Conservation (phyloP, 2,888 invertebrate species). For the Ischnus inquisitorius region DNA sequence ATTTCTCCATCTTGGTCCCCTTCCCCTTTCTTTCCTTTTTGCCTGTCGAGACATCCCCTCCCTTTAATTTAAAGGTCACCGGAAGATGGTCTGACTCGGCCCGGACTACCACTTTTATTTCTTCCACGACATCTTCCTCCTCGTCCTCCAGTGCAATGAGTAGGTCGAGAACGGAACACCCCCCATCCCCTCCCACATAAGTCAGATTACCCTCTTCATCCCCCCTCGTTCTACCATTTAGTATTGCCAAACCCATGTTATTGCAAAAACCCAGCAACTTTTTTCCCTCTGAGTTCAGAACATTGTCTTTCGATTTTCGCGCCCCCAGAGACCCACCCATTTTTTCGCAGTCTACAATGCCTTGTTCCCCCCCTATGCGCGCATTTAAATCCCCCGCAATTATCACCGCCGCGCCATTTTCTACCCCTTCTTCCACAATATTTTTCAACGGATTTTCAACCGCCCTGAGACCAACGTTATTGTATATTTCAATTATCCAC, state of each 20-base stretch:
- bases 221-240: conserved; percentile 26
- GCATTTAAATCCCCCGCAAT: conserved; percentile 57
- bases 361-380: background rate
- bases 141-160: conserved; percentile 31
- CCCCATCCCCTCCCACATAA: conserved; percentile 21
- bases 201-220: conserved; percentile 16
- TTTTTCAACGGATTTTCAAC: background rate
- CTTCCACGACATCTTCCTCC: conserved; percentile 7
- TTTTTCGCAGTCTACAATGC: conserved; percentile 6
- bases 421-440: background rate
- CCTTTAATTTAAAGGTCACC: background rate
- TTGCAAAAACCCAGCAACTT: conserved; percentile 10
- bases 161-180: conserved; percentile 30
- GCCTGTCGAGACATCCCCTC: background rate
- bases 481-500: conserved; percentile 24
- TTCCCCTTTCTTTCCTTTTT: background rate
- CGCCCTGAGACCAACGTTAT: conserved; percentile 40
- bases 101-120: background rate
- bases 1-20: background rate
- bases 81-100: conserved; percentile 22
- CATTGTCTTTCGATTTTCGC: conserved; percentile 4
- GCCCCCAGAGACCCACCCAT: background rate
- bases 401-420: background rate
- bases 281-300: conserved; percentile 9
- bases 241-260: background rate